A percentile compares a stretch with the other conserved stretches of the same genome.
These are phyloP conservation scores for Zosterops lateralis DNA, from an alignment of 2,113 vertebrate genomes.

Conservation along the genomic window DNA sequence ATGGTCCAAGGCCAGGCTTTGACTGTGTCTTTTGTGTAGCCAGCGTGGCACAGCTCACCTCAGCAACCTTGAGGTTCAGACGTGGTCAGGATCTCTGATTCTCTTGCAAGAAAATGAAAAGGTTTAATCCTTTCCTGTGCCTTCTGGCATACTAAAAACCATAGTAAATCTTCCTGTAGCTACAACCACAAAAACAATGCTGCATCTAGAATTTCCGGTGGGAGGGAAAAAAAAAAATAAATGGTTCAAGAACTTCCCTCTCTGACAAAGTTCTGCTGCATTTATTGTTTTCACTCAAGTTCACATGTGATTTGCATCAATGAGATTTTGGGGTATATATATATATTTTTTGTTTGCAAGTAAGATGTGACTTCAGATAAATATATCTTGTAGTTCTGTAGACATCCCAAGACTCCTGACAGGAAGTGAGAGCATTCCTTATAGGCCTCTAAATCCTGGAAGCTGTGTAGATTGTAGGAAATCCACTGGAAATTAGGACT, in stretches of 20 bases:
- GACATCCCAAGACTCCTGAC: not conserved
- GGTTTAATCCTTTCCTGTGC: conserved; percentile 5
- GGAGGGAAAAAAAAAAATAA: not conserved
- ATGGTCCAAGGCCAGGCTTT: not conserved
- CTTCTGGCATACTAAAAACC: not conserved
- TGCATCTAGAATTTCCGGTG: conserved; percentile 19
- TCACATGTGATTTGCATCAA: not conserved
- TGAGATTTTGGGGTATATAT: not conserved
- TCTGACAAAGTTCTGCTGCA: not conserved
- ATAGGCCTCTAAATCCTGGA: not conserved
- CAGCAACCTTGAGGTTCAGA: not conserved
- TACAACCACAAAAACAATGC: not conserved
- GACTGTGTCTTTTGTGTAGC: not conserved
- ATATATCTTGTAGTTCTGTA: not conserved
- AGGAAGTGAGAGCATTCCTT: not conserved
- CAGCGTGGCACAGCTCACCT: not conserved
- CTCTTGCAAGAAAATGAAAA: not conserved
- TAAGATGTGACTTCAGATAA: not conserved
- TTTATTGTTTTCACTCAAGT: not conserved
- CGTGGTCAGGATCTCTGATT: not conserved
- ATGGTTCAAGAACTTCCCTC: not conserved
- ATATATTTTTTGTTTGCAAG: not conserved
- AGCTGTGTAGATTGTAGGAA: not conserved
- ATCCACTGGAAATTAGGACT: not conserved
- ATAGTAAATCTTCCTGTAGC: not conserved